These are phyloP conservation scores for Nomada ruficornis DNA, from an alignment of 2,888 invertebrate genomes.

Conservation along the genomic window DNA sequence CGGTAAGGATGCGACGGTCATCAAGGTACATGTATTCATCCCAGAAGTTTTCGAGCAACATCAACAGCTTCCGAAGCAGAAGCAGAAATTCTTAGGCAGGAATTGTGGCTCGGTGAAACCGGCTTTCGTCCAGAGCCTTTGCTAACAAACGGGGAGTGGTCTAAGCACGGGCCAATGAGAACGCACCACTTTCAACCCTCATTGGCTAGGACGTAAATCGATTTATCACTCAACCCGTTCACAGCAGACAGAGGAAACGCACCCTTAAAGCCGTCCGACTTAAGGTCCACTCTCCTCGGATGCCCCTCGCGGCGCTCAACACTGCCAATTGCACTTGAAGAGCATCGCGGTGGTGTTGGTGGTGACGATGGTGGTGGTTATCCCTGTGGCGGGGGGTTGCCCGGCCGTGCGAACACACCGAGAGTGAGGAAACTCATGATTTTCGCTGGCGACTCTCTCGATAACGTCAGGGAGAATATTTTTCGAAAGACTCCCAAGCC, in stretches of 20 bases:
- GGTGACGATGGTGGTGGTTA: constrained; percentile 69
- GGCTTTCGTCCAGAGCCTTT: constrained; percentile 71
- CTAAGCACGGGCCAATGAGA: constrained; percentile 79
- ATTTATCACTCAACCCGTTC: constrained; percentile 81
- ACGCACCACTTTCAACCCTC: constrained; percentile 78
- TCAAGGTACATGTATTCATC: not conserved
- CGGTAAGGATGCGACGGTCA: not conserved
- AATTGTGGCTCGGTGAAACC: constrained; percentile 71
- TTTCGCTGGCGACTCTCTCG: constrained; percentile 58
- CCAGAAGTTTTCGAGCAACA: not conserved
- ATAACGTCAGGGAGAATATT: constrained; percentile 54
- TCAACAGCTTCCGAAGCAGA: not conserved
- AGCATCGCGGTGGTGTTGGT: constrained; percentile 64
- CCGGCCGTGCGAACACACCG: constrained; percentile 27
- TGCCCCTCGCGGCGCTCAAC: constrained; percentile 67
- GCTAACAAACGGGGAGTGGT: constrained; percentile 82
- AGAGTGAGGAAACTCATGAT: constrained; percentile 62
- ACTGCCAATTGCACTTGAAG: constrained; percentile 79
- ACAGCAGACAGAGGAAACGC: constrained; percentile 73
- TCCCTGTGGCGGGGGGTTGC: constrained; percentile 37
- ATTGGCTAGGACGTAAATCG: constrained; percentile 83
- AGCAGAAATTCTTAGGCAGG: constrained; percentile 1
- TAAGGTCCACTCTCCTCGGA: constrained; percentile 74
- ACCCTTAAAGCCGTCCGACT: constrained; percentile 74
- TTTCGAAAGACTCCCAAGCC: constrained; percentile 57